phyloP scores from a whole-genome alignment of 2,888 invertebrate genomes.

The Caenorhabditis zanzibari region DNA sequence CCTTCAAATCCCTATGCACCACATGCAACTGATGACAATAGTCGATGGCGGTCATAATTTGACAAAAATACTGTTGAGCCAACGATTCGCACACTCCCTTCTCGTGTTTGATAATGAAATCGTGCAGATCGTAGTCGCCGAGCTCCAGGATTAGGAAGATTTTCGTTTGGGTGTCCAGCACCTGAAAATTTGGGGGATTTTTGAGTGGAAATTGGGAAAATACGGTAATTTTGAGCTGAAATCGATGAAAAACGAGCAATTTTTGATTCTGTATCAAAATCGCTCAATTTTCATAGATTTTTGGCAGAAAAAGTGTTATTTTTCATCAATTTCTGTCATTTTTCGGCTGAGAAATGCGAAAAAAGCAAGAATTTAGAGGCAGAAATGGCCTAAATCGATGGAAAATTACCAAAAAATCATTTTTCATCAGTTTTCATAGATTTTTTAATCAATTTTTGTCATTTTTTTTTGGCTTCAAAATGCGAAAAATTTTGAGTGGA shows the following conservation, averaged over 20 bases:
- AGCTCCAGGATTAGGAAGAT: slow-evolving; percentile 91
- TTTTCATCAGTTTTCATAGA: no score
- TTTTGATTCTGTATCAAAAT: no score
- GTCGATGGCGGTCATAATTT: slow-evolving; percentile 97
- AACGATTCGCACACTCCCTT: slow-evolving; percentile 87
- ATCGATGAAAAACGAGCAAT: no score
- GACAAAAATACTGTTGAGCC: slow-evolving; percentile 91
- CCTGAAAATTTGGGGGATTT: slow-evolving; percentile 40
- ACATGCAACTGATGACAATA: slow-evolving; percentile 95
- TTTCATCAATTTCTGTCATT: no score
- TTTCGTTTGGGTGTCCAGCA: slow-evolving; percentile 98
- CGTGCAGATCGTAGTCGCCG: slow-evolving; percentile 98
- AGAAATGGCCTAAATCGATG: background rate
- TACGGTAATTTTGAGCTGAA: background rate
- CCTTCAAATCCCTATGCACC: slow-evolving; percentile 93
- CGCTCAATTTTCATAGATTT: no score
- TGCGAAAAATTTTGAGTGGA: no score
- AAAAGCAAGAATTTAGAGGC: no score
- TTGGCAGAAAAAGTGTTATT: no score
- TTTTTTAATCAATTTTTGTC: no score
- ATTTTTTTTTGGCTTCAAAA: no score
- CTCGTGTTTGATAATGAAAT: slow-evolving; percentile 97
- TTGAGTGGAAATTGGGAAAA: background rate
- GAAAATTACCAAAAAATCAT: no score
- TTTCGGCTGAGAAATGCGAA: no score